Percentiles rank a stretch among this genome's conserved stretches.
Evolutionary conservation across 2,888 invertebrate species (phyloP).

Genomic region (Clanis bilineata): DNA sequence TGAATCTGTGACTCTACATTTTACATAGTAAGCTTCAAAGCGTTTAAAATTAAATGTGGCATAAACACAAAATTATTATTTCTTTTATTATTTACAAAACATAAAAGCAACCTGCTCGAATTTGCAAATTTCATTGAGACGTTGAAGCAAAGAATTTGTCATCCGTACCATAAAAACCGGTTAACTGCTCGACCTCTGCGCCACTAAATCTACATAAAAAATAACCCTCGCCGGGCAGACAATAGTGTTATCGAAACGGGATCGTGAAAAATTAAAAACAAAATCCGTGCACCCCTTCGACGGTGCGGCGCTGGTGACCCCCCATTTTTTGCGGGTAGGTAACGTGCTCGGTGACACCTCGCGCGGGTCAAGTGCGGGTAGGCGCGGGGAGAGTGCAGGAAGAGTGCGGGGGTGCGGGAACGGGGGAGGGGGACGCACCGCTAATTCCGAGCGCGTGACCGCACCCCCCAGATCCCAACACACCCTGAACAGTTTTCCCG

Average conservation of each 20-base stretch:
- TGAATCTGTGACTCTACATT: not conserved
- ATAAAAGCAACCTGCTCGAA: not conserved
- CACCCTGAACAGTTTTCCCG: constrained; percentile 66
- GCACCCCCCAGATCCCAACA: constrained; percentile 46
- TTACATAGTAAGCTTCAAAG: not conserved
- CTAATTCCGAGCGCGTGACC: constrained; percentile 76
- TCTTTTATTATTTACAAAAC: not conserved
- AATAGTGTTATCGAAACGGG: constrained; percentile 53
- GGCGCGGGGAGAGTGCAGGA: constrained; percentile 41
- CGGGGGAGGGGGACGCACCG: constrained; percentile 43
- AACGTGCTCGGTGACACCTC: constrained; percentile 76
- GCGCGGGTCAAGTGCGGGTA: constrained; percentile 61
- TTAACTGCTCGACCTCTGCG: not conserved
- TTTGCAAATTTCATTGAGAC: not conserved
- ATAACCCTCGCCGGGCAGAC: constrained; percentile 19
- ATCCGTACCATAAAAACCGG: not conserved
- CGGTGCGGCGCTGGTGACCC: constrained; percentile 41
- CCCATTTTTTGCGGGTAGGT: constrained; percentile 72
- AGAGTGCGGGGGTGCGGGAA: constrained; percentile 49
- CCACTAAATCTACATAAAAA: not conserved
- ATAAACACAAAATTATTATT: not conserved
- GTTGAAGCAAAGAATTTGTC: not conserved
- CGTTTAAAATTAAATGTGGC: not conserved
- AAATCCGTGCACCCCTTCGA: constrained; percentile 57
- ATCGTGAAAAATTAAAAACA: constrained; percentile 68